Evolutionary conservation across 1,140 invertebrate genomes (phyloP).

Genomic region (Plodia interpunctella): DNA sequence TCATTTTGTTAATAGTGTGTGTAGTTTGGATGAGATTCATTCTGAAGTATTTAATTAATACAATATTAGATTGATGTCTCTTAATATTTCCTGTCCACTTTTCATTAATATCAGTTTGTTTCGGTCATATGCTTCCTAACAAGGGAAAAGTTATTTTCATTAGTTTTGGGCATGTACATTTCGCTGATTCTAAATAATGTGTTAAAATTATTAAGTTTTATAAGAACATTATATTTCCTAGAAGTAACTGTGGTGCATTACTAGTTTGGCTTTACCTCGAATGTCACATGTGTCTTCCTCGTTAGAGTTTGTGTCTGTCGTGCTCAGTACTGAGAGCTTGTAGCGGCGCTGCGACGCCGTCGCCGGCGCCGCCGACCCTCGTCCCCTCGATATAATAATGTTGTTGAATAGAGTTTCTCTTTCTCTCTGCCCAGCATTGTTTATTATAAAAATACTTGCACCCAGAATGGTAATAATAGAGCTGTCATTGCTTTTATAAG

Average conservation of each 20-base stretch:
- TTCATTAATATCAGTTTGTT: slow-evolving; percentile 53
- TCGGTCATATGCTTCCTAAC: slow-evolving; percentile 73
- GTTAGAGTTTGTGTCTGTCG: slow-evolving; percentile 47
- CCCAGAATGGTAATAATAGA: slow-evolving; percentile 74
- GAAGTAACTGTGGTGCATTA: slow-evolving; percentile 70
- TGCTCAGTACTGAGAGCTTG: slow-evolving; percentile 30
- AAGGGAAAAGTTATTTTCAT: slow-evolving; percentile 67
- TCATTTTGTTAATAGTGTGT: slow-evolving; percentile 30
- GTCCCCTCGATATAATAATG: background rate
- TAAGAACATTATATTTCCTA: slow-evolving; percentile 34
- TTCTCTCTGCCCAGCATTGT: slow-evolving; percentile 61
- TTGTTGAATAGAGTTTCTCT: slow-evolving; percentile 22
- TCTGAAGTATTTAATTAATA: slow-evolving; percentile 52
- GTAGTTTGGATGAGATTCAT: slow-evolving; percentile 64
- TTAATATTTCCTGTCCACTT: slow-evolving; percentile 51
- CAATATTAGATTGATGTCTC: slow-evolving; percentile 36
- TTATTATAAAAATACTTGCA: slow-evolving; percentile 57
- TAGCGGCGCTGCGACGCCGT: slow-evolving; percentile 20
- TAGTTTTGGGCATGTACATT: slow-evolving; percentile 75
- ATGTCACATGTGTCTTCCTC: slow-evolving; percentile 60
- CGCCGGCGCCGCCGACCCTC: background rate
- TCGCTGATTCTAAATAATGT: slow-evolving; percentile 66
- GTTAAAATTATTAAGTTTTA: slow-evolving; percentile 41
- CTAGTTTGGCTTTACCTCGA: slow-evolving; percentile 66
- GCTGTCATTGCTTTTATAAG: slow-evolving; percentile 76